Evolutionary conservation across 2,113 vertebrate genomes (phyloP), one percentile per base, ranked within the genome.

Genomic region (Butorides virescens): DNA sequence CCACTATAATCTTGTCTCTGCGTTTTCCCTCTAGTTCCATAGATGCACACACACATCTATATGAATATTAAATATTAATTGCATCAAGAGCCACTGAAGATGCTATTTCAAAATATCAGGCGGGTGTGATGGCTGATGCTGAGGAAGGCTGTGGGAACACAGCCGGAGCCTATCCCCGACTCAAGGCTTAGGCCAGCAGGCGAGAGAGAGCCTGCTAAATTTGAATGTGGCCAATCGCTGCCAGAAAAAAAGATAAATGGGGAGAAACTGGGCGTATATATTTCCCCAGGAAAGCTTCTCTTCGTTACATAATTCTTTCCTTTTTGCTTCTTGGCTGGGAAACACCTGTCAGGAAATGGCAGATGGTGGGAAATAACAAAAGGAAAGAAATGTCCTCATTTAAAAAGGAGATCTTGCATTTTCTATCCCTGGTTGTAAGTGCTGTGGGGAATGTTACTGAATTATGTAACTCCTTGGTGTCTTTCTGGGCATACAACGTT

Each of bases 311-410:
- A 95, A 97, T 90, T 86, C 78, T 95, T 93, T 95, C 82, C 61
- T 50, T 86, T 93, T 92, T 91, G 59, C 67, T 90, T 82, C 92
- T 92, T 96, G 85, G 63, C 84, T 85, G 78, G 74, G 79, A 95
- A 96, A 92, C 70, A 81, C 93, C 80, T 93, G 75, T 93, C 68
- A 97, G 74, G 96, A 96, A 95, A 97, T 59, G 50, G 58, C 88
- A 92, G 93, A 95, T 96, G 94, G 89, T 96, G 67, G 87, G 84
- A 95, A 95, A 92, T 95, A 94, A 94, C 92, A 90, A 78, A 93
- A 94, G 59, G 39, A 92, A 89, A 94, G 91, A 96, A 88, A 92
- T 65, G 42, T 66, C 77, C 93, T 95, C 80, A 26, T 97, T 86
- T 95, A 87, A 88, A 93, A 92, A 94, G 92, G 67, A 95, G 73